Percentiles rank a stretch among this genome's conserved stretches.
Evolutionary conservation across 2,113 vertebrate species (phyloP).

Genomic region (Rhinoderma darwinii): DNA sequence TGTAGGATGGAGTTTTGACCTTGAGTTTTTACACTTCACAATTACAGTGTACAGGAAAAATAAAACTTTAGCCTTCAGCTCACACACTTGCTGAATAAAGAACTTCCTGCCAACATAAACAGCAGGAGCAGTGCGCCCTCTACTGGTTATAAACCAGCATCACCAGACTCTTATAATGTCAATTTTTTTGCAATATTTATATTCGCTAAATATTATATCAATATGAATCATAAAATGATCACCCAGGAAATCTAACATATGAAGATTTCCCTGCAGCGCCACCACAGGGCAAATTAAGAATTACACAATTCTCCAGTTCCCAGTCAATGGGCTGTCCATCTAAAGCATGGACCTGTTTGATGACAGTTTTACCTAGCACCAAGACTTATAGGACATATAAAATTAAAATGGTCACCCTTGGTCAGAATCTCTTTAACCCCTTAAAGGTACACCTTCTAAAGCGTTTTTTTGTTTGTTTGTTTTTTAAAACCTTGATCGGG

Average conservation of each 20-base stretch:
- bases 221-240: not conserved
- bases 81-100: not conserved
- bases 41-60: not conserved
- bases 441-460: too few species aligned
- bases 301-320: not conserved
- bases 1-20: slow-evolving; percentile 18
- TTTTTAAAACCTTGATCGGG: too few species aligned
- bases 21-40: slow-evolving; percentile 8
- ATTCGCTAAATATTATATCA: not conserved
- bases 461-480: too few species aligned
- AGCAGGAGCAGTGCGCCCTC: not conserved
- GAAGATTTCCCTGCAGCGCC: not conserved
- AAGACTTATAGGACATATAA: too few species aligned
- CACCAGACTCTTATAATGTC: too few species aligned
- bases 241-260: not conserved
- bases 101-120: not conserved
- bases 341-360: too few species aligned
- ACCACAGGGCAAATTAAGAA: not conserved
- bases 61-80: not conserved
- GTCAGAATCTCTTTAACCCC: too few species aligned
- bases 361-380: too few species aligned
- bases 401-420: too few species aligned
- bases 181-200: not conserved
- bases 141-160: not conserved
- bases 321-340: too few species aligned